Percentiles rank a stretch among this genome's conserved stretches.
Evolutionary conservation across 1,140 invertebrate species (phyloP).

Genomic region (Bombus confusus): DNA sequence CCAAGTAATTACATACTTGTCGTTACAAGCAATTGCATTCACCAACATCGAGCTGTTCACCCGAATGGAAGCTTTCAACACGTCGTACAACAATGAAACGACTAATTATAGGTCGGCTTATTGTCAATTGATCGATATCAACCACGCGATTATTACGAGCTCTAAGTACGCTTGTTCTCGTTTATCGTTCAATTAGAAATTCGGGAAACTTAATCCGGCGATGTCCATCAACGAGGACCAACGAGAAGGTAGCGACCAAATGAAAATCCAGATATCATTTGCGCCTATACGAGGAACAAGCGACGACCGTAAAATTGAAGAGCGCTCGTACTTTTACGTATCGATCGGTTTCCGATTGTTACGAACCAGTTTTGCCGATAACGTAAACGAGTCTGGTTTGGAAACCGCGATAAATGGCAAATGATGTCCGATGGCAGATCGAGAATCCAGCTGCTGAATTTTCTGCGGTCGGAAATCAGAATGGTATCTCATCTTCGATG

Average conservation of each 20-base stretch:
- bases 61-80: not conserved
- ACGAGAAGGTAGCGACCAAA: not conserved
- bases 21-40: not conserved
- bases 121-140: not conserved
- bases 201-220: not conserved
- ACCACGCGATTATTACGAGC: not conserved
- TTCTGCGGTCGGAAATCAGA: slow-evolving; percentile 8
- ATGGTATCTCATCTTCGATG: not conserved
- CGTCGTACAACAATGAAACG: not conserved
- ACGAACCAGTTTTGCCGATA: not conserved
- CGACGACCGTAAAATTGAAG: not conserved
- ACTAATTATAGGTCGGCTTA: not conserved
- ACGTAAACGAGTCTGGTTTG: not conserved
- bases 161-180: not conserved
- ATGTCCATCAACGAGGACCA: not conserved
- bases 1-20: not conserved
- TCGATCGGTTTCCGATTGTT: not conserved
- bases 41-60: not conserved
- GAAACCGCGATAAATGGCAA: not conserved
- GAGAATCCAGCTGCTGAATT: not conserved
- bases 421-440: not conserved
- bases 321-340: not conserved
- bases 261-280: not conserved
- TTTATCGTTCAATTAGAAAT: too few relatives aligned
- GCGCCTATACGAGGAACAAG: not conserved